Conservation (phyloP, 2,113 vertebrate genomes). For the Agapornis roseicollis region DNA sequence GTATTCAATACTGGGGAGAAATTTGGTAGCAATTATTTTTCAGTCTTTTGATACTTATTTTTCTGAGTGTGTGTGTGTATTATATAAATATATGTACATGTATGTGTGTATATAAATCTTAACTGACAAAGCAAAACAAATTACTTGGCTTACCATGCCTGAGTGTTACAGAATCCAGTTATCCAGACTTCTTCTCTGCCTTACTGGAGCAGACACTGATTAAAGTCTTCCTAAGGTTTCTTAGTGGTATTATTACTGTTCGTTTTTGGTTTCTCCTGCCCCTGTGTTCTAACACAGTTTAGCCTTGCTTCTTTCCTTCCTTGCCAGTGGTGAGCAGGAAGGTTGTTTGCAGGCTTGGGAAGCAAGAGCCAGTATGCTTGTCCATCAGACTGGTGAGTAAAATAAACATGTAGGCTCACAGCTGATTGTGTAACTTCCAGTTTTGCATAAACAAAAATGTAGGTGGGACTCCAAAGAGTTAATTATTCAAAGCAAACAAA, state of each 20-base stretch:
- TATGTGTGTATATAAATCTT: background rate
- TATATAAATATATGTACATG: background rate
- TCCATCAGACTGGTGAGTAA: background rate
- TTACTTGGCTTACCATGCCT: background rate
- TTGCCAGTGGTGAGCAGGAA: background rate
- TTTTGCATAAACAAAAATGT: background rate
- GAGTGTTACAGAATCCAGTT: background rate
- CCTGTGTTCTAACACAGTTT: background rate
- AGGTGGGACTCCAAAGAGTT: background rate
- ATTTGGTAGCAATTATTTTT: background rate
- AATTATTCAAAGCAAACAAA: background rate
- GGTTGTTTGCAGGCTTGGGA: background rate
- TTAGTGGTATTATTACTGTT: background rate
- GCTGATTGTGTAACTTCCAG: background rate
- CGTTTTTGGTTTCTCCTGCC: rapidly evolving
- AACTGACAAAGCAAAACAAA: background rate
- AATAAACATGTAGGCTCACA: background rate
- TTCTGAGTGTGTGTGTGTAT: background rate
- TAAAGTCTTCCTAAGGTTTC: background rate
- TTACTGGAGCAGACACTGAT: background rate
- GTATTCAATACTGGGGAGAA: background rate
- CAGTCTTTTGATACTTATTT: background rate
- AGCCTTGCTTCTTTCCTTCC: background rate
- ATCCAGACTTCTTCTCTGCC: background rate
- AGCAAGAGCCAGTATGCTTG: background rate